phyloP scores from a whole-genome alignment of 2,113 vertebrate genomes.

The Camelus bactrianus region DNA sequence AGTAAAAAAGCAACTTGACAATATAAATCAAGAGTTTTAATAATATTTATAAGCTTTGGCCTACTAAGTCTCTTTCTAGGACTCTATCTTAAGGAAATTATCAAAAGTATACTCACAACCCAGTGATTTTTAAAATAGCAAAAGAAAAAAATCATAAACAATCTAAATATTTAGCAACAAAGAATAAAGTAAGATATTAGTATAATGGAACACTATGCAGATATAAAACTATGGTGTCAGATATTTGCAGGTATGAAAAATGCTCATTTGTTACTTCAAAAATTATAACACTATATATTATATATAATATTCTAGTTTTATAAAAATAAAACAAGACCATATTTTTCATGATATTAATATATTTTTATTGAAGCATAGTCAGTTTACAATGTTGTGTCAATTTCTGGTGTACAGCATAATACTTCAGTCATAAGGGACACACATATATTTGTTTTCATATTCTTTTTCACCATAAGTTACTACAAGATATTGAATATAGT shows the following conservation, averaged over 20 bases:
- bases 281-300: background rate
- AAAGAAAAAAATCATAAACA: background rate
- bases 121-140: background rate
- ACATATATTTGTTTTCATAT: no score
- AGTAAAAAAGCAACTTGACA: background rate
- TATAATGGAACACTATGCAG: background rate
- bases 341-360: background rate
- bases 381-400: no score
- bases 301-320: background rate
- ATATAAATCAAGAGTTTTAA: background rate
- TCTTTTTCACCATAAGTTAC: no score
- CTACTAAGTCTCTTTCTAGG: background rate
- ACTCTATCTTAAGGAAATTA: background rate
- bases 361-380: no score
- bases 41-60: background rate
- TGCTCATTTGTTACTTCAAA: background rate
- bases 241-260: background rate
- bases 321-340: background rate
- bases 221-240: background rate
- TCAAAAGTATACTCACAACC: background rate
- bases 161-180: background rate
- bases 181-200: background rate
- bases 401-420: no score
- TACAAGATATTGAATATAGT: no score
- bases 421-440: no score